Percentiles rank a stretch among this genome's conserved stretches.
Evolutionary conservation across 2,113 vertebrate genomes (phyloP).

Genomic region (Crypturellus undulatus): DNA sequence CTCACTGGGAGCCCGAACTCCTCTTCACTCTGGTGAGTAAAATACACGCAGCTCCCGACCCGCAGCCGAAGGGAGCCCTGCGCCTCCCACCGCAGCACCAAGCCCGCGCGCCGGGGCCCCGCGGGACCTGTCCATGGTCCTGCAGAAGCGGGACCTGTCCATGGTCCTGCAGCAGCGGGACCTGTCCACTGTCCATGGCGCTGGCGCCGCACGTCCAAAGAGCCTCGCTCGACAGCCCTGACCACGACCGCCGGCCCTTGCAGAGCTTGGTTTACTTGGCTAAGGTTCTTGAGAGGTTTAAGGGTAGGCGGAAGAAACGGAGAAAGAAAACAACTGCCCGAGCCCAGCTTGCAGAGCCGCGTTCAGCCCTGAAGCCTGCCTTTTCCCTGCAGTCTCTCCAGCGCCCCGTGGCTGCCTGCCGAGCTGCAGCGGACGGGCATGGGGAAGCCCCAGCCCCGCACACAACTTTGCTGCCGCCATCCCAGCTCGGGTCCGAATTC

Average conservation of each 20-base stretch:
- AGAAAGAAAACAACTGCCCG: not conserved
- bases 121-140: not conserved
- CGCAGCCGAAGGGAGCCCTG: not conserved
- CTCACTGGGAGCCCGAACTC: not conserved
- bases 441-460: not conserved
- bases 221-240: not conserved
- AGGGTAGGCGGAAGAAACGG: not conserved
- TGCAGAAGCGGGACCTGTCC: not conserved
- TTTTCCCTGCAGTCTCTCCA: not conserved
- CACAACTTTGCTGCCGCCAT: not conserved
- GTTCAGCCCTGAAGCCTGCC: not conserved
- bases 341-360: not conserved
- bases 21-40: not conserved
- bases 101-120: not conserved
- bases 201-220: not conserved
- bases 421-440: not conserved
- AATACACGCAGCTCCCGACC: fast-evolving
- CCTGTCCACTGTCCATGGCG: not conserved
- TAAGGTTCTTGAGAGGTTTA: not conserved
- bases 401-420: not conserved
- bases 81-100: not conserved
- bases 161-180: not conserved
- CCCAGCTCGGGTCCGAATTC: not conserved
- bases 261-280: not conserved
- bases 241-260: not conserved